Percentiles rank a stretch among this genome's conserved stretches.
Conservation (phyloP, 2,113 vertebrate genomes). For the Lepidothrix coronata region DNA sequence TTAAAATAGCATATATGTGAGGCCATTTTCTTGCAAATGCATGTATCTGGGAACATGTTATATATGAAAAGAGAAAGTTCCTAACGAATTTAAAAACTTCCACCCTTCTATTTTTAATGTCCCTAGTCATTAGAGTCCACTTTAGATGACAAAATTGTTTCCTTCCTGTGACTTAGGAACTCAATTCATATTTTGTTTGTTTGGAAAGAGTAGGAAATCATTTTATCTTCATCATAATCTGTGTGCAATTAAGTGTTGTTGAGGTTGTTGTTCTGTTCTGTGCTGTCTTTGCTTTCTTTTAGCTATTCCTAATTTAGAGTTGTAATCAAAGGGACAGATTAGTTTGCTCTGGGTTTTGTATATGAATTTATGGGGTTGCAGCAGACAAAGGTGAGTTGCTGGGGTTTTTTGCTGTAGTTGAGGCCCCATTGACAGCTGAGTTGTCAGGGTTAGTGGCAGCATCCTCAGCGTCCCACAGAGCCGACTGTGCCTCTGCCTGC, state of each 20-base stretch:
- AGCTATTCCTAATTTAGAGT: not conserved
- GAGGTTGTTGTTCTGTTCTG: not conserved
- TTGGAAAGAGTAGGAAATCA: not conserved
- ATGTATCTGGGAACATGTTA: rapidly evolving
- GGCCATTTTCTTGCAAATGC: not conserved
- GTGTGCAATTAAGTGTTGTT: not conserved
- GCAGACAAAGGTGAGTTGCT: not conserved
- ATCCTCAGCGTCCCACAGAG: not conserved
- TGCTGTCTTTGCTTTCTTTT: not conserved
- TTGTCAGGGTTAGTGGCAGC: not conserved
- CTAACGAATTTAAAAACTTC: not conserved
- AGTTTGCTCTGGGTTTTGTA: not conserved
- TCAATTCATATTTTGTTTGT: not conserved
- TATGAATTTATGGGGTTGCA: not conserved
- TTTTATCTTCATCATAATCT: not conserved
- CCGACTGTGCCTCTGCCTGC: not conserved
- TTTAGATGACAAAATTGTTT: not conserved
- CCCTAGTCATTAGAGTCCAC: not conserved
- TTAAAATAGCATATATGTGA: not conserved
- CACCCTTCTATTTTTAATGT: not conserved
- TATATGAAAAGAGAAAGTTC: not conserved
- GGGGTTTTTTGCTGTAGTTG: not conserved
- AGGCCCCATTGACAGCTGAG: not conserved
- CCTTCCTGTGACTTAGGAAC: not conserved
- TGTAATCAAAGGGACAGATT: not conserved